Conservation (phyloP, 2,888 invertebrate species). For the Athalia circularis region DNA sequence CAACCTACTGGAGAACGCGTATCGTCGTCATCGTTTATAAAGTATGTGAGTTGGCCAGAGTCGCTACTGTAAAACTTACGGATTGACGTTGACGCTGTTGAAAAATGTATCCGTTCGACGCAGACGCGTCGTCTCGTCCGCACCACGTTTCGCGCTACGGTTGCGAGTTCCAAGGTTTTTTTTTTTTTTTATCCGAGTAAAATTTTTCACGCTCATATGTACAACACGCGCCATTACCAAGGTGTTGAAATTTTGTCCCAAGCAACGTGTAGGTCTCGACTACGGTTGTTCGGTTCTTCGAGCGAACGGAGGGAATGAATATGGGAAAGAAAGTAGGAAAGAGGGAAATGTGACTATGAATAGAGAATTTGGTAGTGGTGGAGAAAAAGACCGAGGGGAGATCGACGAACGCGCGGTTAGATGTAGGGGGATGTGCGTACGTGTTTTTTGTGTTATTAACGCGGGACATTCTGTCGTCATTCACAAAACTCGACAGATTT, state of each 20-base stretch:
- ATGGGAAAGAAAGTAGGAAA: neutral
- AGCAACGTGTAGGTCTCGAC: too few relatives aligned
- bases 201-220: constrained; percentile 2
- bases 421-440: neutral
- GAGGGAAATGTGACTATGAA: neutral
- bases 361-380: neutral
- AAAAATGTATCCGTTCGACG: constrained; percentile 29
- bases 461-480: constrained; percentile 1
- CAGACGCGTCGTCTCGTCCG: too few relatives aligned
- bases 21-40: too few relatives aligned
- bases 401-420: neutral
- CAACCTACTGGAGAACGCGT: too few relatives aligned
- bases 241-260: constrained; percentile 1
- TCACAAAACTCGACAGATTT: constrained; percentile 17
- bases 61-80: too few relatives aligned
- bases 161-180: neutral
- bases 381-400: neutral
- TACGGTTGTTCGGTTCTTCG: neutral
- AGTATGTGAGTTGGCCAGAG: too few relatives aligned
- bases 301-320: neutral
- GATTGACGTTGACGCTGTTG: neutral
- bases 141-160: too few relatives aligned
- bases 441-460: neutral
- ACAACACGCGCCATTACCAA: constrained; percentile 11
- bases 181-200: neutral